Evolutionary conservation across 2,113 vertebrate species (phyloP).

Genomic region (Pogonocichla stellata): DNA sequence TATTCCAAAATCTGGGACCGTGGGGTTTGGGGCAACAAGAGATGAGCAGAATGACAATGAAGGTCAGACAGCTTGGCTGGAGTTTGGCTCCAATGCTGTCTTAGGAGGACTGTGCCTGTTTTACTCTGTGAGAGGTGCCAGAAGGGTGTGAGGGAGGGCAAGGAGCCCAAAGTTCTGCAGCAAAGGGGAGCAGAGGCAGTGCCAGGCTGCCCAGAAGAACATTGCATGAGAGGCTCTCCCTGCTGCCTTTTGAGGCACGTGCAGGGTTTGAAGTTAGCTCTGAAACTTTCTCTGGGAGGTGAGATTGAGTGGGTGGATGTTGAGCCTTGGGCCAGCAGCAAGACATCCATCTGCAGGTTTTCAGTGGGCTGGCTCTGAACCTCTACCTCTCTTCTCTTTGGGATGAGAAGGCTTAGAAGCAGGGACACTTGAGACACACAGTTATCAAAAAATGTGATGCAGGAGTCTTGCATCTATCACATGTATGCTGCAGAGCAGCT

Average conservation of each 20-base stretch:
- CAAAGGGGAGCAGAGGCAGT: neutral
- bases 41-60: neutral
- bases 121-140: neutral
- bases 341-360: neutral
- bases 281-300: neutral
- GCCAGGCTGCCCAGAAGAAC: neutral
- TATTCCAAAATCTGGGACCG: neutral
- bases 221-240: neutral
- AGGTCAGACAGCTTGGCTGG: neutral
- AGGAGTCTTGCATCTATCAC: neutral
- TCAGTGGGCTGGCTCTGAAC: neutral
- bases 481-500: neutral
- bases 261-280: neutral
- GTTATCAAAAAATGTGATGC: neutral
- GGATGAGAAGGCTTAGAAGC: neutral
- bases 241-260: neutral
- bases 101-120: neutral
- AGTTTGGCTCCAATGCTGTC: neutral
- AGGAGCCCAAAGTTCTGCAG: neutral
- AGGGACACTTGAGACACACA: neutral
- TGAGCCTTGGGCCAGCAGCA: neutral
- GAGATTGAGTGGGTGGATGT: constrained; percentile 19
- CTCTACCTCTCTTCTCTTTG: neutral
- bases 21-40: neutral
- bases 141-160: neutral